Percentiles rank a stretch among this genome's conserved stretches.
Conservation (phyloP, 2,113 vertebrate species). For the Lasiurus cinereus region DNA sequence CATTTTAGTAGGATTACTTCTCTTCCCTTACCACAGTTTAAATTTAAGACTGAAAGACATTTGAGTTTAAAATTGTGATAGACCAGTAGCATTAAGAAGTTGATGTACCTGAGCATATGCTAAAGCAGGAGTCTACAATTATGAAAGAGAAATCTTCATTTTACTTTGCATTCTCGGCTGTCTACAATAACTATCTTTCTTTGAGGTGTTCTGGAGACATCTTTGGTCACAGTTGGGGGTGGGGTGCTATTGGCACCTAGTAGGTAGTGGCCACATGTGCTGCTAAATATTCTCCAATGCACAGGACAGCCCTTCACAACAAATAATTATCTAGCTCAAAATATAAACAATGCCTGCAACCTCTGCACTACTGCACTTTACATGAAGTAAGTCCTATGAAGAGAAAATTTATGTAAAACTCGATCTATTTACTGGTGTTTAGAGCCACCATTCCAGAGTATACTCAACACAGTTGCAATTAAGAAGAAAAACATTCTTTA, state of each 20-base stretch:
- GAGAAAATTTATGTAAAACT: conserved; percentile 47
- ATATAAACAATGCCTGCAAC: background rate
- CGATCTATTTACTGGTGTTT: background rate
- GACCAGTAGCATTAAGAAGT: background rate
- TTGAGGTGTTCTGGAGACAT: conserved; percentile 29
- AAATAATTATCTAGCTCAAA: conserved; percentile 53
- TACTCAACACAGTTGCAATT: background rate
- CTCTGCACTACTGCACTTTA: conserved; percentile 1
- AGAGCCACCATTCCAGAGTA: background rate
- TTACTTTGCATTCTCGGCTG: conserved; percentile 25
- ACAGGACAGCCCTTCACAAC: background rate
- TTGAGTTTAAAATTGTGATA: conserved; percentile 43
- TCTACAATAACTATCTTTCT: background rate
- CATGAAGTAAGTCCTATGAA: conserved; percentile 9
- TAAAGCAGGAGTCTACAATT: conserved; percentile 24
- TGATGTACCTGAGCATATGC: background rate
- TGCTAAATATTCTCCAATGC: background rate
- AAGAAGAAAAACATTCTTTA: conserved; percentile 24
- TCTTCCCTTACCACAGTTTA: conserved; percentile 31
- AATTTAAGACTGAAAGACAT: conserved; percentile 22
- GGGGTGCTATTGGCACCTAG: background rate
- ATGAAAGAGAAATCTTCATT: background rate
- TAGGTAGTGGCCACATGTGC: background rate
- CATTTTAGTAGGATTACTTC: conserved; percentile 19
- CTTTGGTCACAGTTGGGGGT: background rate